These are phyloP conservation scores for Drosophila helvetica DNA, from an alignment of 2,888 invertebrate species.

Conservation along the genomic window DNA sequence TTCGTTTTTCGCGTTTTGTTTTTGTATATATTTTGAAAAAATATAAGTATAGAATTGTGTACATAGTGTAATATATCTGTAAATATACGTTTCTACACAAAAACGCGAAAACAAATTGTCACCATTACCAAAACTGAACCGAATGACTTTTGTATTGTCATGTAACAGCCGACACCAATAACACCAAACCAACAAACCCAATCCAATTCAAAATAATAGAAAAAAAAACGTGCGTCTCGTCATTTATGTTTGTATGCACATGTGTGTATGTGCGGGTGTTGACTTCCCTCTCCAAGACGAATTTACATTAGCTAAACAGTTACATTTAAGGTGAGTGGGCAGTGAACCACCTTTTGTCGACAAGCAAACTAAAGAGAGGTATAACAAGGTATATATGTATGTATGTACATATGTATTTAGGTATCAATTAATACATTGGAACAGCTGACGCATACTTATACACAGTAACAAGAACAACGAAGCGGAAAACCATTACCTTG, in stretches of 20 bases:
- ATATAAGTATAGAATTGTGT: conserved; percentile 37
- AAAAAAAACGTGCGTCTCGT: conserved; percentile 56
- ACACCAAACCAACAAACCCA: conserved; percentile 19
- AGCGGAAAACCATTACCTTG: background rate
- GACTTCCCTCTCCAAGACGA: conserved; percentile 52
- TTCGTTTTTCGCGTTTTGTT: conserved; percentile 75
- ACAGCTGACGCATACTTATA: conserved; percentile 25
- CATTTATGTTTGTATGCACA: conserved; percentile 43
- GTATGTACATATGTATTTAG: conserved; percentile 3
- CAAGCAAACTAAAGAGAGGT: conserved; percentile 54
- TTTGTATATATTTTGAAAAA: conserved; percentile 68
- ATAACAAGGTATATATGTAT: conserved; percentile 47
- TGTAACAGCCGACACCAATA: conserved; percentile 60
- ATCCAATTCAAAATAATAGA: conserved; percentile 52
- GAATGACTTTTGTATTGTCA: conserved; percentile 46
- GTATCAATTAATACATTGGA: background rate
- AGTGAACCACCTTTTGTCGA: conserved; percentile 5
- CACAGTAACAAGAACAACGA: background rate
- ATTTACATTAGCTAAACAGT: conserved; percentile 61
- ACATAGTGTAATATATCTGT: conserved; percentile 62
- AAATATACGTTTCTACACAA: conserved; percentile 31
- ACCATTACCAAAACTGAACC: conserved; percentile 16
- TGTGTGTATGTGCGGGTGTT: conserved; percentile 28
- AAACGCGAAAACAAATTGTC: conserved; percentile 33
- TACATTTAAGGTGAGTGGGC: conserved; percentile 61